Base-by-base conservation (phyloP, 2,797 vertebrate genomes). In the Epinephelus malabaricus region DNA sequence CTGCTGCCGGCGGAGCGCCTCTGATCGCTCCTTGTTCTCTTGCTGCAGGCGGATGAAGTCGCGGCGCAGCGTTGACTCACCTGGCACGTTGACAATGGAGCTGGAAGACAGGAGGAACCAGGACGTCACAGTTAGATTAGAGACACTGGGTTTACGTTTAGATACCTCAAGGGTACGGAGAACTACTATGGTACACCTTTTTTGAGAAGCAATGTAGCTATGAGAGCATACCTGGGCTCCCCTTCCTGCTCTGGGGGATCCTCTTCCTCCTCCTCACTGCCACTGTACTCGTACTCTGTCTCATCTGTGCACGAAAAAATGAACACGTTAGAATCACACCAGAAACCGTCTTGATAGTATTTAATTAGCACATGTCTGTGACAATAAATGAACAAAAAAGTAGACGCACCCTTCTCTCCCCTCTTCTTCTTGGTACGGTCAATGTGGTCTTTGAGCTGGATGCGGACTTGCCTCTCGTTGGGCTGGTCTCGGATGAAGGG, bases 401-500 rank as follows among this genome's bases (percentile, higher is more conserved):
- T 0, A 38, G 8, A 1, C 76, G 13, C 89, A 99, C 98, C 98
- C 94, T 99, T 99, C 92, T 99, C 98, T 71, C 98, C 98, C 82
- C 98, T 97, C 96, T 99, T 99, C 95, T 99, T 99, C 86, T 97
- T 97, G 62, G 98, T 99, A 78, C 98, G 96, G 94, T 99, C 98
- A 85, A 99, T 98, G 92, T 99, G 98, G 92, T 99, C 98, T 88
- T 99, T 99, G 63, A 99, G 97, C 93, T 99, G 98, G 86, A 99
- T 99, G 88, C 98, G 96, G 87, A 99, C 98, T 93, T 99, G 98
- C 86, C 98, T 95, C 94, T 99, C 98, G 12, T 99, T 99, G 88
- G 98, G 98, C 93, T 99, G 98, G 92, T 99, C 98, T 75, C 98
- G 95, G 94, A 99, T 99, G 91, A 98, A 99, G 18, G 98, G 98